These are phyloP conservation scores for Eupsilia transversa DNA, from an alignment of 2,888 invertebrate genomes.

Conservation along the genomic window DNA sequence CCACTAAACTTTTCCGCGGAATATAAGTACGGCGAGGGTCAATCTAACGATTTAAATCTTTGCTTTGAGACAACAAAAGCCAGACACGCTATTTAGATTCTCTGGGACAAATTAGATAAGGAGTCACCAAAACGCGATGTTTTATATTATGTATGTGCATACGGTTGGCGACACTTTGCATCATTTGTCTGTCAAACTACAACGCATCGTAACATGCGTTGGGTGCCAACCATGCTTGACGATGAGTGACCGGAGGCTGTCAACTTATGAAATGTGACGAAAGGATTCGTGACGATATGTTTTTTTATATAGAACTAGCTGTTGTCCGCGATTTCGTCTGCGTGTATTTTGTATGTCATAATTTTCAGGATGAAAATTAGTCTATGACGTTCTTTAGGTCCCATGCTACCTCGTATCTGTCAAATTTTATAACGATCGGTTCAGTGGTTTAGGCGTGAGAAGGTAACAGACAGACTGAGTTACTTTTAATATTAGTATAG, in stretches of 20 bases:
- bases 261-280: conserved; percentile 36
- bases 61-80: conserved; percentile 9
- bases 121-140: conserved; percentile 15
- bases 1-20: background rate
- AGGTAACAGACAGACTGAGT: no score
- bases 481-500: no score
- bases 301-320: background rate
- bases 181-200: conserved; percentile 47
- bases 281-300: conserved; percentile 22
- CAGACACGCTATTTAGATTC: conserved; percentile 3
- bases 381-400: background rate
- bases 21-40: background rate
- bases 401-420: no score
- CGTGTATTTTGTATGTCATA: background rate
- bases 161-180: conserved; percentile 62
- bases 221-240: conserved; percentile 46
- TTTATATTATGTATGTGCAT: conserved; percentile 30
- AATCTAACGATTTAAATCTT: conserved; percentile 1
- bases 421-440: no score
- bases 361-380: background rate
- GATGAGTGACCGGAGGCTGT: conserved; percentile 30
- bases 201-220: conserved; percentile 21
- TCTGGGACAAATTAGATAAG: conserved; percentile 36
- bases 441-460: no score
- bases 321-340: background rate